Percentiles rank a stretch among this genome's conserved stretches.
phyloP scores from a whole-genome alignment of 2,888 invertebrate species.

The Tineola bisselliella region DNA sequence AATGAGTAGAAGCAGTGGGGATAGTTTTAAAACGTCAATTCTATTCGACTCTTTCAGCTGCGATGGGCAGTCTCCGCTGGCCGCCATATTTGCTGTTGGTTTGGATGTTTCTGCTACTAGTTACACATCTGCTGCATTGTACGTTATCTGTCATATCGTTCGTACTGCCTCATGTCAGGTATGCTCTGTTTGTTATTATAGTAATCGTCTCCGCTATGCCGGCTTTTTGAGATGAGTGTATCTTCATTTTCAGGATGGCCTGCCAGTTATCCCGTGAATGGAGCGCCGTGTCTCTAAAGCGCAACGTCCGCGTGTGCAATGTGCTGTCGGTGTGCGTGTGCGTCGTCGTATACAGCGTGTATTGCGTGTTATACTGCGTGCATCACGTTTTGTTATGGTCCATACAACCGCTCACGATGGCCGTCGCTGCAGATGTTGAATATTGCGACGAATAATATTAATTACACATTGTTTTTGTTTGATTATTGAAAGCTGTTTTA shows the following conservation, averaged over 20 bases:
- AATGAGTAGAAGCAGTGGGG: no score
- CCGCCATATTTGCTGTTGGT: slow-evolving; percentile 55
- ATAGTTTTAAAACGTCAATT: no score
- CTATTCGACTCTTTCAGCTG: no score
- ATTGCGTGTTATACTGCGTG: slow-evolving; percentile 30
- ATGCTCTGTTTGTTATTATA: no score
- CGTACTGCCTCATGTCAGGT: slow-evolving; percentile 42
- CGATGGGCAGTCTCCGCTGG: slow-evolving; percentile 54
- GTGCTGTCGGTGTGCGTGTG: slow-evolving; percentile 23
- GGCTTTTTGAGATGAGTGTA: no score
- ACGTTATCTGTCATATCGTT: slow-evolving; percentile 37
- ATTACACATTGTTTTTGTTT: no score
- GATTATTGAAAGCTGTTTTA: no score
- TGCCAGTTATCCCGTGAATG: slow-evolving; percentile 41
- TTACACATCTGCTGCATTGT: slow-evolving; percentile 50
- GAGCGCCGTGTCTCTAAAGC: slow-evolving; percentile 21
- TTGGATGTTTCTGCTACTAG: slow-evolving; percentile 47
- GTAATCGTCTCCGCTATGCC: no score
- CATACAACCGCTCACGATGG: slow-evolving; percentile 22
- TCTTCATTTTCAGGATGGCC: background rate
- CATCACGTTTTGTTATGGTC: slow-evolving; percentile 40
- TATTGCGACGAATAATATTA: no score
- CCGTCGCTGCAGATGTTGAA: background rate
- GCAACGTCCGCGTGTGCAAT: slow-evolving; percentile 13
- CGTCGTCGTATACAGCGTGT: slow-evolving; percentile 36